These are phyloP conservation scores for Choristoneura fumiferana DNA, from an alignment of 1,140 invertebrate genomes.

Conservation along the genomic window DNA sequence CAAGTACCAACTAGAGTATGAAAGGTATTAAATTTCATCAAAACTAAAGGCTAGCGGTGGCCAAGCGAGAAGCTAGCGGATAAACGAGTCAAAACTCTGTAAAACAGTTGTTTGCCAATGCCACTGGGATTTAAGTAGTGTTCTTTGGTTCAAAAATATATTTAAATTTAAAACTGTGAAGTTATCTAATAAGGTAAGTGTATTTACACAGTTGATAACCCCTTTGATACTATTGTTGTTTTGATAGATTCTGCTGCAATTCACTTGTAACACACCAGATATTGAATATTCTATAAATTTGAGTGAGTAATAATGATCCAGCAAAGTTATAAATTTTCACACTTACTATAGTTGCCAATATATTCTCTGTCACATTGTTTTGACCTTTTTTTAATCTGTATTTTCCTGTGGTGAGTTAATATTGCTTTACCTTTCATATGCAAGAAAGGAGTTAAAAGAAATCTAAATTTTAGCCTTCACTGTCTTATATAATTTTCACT, in stretches of 20 bases:
- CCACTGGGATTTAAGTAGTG: neutral
- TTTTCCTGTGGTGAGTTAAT: no score
- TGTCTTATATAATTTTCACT: no score
- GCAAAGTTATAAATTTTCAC: no score
- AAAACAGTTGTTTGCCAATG: neutral
- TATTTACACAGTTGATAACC: conserved; percentile 14
- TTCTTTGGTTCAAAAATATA: neutral
- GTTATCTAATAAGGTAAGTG: neutral
- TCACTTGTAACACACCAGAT: neutral
- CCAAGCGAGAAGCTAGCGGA: neutral
- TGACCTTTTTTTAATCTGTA: no score
- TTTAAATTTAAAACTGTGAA: neutral
- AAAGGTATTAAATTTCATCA: conserved; percentile 10
- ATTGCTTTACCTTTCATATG: no score
- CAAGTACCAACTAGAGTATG: conserved; percentile 19
- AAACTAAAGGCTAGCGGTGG: conserved; percentile 2
- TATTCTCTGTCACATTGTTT: no score
- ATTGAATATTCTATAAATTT: no score
- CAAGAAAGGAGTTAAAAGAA: no score
- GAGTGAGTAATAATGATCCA: no score
- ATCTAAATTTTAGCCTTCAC: no score
- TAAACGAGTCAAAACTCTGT: neutral
- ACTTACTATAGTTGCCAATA: no score
- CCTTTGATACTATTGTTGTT: conserved; percentile 10
- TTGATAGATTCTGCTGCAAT: neutral